Base-by-base conservation (phyloP, 2,797 vertebrate genomes). In the Onychomys arenicola region DNA sequence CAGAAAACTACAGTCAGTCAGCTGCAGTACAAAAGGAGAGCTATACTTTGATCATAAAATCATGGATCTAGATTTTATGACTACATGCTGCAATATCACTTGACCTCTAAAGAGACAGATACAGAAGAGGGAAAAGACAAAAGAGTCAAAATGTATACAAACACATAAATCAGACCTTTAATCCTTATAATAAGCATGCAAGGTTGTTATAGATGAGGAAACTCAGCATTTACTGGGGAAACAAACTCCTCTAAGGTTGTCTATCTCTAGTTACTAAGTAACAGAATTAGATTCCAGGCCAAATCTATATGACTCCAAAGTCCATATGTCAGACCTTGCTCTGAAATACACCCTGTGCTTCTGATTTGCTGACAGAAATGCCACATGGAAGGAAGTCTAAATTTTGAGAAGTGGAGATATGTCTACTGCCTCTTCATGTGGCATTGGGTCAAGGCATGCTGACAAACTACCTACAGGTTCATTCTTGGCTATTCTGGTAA, bases 261-360 rank as follows among this genome's bases (percentile, higher is more conserved):
- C 82, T 17, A 59, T 25, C 75, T 93, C 89, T 91, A 88, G 93
- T 49, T 96, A 97, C 93, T 96, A 93, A 97, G 77, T 96, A 94
- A 97, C 86, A 82, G 84, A 96, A 90, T 49, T 93, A 34, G 77
- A 95, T 97, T 89, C 59, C 83, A 97, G 57, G 49, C 34, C 23
- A 80, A 10, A n/a, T 73, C 61, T 96, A 75, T 90, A 95, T 85
- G 89, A 95, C 21, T 96, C 90, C 89, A 97, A 95, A 97, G 91
- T 96, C 77, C 87, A 46, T 29, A 14, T 40, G 80, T 89, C 40
- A 92, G 6, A 90, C 10, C 16, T 73, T 80, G 21, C 32, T 97
- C 95, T 93, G 67, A 91, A 91, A 78, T 49, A 75, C n/a, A 29
- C 13, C 37, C n/a, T 25, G 55, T 61, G 17, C 49, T 90, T 96